Base-by-base conservation (phyloP, 2,797 vertebrate species). In the Graptemys geographica region DNA sequence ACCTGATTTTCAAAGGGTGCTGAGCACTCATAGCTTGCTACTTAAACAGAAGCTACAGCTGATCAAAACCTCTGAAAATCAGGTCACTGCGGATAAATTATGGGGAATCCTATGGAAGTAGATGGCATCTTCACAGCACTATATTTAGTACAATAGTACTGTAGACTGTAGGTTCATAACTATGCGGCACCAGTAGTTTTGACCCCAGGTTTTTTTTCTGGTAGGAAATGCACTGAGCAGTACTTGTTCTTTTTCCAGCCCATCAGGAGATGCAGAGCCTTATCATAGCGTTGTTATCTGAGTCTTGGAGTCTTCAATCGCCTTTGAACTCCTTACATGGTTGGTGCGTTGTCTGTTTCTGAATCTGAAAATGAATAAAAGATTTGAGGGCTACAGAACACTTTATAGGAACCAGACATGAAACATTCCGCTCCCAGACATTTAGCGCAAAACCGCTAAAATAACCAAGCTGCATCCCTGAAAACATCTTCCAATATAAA, bases 351-450 rank as follows among this genome's bases (percentile, higher is more conserved):
- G 96, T 57, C 89, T 37, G 2, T 89, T 97, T 94, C 96, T 98
- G 97, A 98, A 98, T 96, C 98, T 98, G 97, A 94, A 98, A 98
- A 91, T 79, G 94, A 96, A 90, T 8, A 79, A 44, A 79, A 44
- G 81, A 81, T 72, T 90, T 49, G 96, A 94, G 92, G 86, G 28
- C 74, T 31, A 49, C 19, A 74, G 49, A 87, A 84, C 0, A 0
- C 84, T 86, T 83, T 33, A 65, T 27, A 83, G 21, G 7, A 78
- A 37, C 47, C 52, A 72, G 37, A 78, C 11, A 88, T 62, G 69
- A 44, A 25, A 47, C 11, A 65, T 41, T 15, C 28, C 51, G 23
- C 69, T 90, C 82, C 80, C 53, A n/a, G 44, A 44, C 44, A 44
- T 44, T 44, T 44, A 44, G 10, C 2, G 80, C 44, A 44, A 51